These are phyloP conservation scores for Pachycephus smyrnensis DNA, from an alignment of 2,888 invertebrate species.

Conservation along the genomic window DNA sequence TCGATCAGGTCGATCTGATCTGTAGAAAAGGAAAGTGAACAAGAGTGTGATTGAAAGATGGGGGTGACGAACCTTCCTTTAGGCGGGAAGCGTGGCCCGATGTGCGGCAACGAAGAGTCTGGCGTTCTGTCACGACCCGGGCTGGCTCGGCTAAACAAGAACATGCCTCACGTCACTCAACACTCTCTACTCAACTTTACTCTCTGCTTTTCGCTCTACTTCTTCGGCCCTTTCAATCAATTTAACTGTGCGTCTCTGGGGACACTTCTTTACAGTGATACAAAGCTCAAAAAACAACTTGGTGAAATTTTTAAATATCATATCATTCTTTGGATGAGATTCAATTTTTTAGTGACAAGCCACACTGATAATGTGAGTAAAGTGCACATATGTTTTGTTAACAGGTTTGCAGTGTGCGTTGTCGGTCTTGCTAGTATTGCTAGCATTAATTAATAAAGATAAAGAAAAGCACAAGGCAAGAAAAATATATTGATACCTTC, in stretches of 20 bases:
- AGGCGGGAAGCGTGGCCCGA: constrained; percentile 90
- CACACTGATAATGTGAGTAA: background rate
- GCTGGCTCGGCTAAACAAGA: constrained; percentile 84
- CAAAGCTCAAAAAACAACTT: constrained; percentile 6
- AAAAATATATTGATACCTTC: constrained; percentile 61
- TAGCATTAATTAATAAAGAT: background rate
- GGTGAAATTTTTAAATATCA: background rate
- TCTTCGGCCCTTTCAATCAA: constrained; percentile 6
- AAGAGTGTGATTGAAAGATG: background rate
- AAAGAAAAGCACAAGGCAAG: background rate
- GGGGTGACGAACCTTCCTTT: constrained; percentile 79
- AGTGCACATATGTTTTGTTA: background rate
- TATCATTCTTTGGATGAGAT: background rate
- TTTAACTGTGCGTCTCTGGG: background rate
- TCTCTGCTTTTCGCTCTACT: background rate
- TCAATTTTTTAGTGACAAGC: background rate
- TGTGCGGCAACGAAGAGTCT: constrained; percentile 85
- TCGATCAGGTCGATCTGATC: background rate
- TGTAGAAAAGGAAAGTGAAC: background rate
- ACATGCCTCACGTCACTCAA: constrained; percentile 68
- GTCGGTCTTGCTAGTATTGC: background rate
- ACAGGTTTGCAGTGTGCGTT: background rate
- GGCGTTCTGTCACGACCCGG: constrained; percentile 87
- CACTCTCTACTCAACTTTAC: constrained; percentile 53
- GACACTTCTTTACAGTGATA: background rate